These are phyloP conservation scores for Pogoniulus pusillus DNA, from an alignment of 2,797 vertebrate species.

Conservation along the genomic window DNA sequence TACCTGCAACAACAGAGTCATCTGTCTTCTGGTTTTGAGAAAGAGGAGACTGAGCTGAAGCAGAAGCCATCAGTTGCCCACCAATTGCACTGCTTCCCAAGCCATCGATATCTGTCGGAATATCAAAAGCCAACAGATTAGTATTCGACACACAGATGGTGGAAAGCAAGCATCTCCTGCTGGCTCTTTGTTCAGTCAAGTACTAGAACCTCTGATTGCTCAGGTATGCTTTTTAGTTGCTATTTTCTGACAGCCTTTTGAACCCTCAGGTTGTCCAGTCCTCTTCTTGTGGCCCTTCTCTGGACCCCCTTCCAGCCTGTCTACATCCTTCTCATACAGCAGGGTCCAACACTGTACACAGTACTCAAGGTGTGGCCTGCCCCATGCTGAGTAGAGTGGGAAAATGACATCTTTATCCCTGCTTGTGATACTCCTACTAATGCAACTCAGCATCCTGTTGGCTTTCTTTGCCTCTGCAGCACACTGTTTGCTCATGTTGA, in stretches of 20 bases:
- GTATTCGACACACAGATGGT: neutral
- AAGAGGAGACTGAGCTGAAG: constrained; percentile 83
- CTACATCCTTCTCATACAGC: too few species aligned
- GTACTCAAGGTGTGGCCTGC: too few species aligned
- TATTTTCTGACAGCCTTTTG: neutral
- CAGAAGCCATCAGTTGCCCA: constrained; percentile 89
- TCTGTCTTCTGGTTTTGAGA: constrained; percentile 77
- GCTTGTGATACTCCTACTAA: too few species aligned
- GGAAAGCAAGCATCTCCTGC: neutral
- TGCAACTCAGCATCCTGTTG: too few species aligned
- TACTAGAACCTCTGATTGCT: neutral
- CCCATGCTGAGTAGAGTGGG: too few species aligned
- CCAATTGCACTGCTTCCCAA: constrained; percentile 94
- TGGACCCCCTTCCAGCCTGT: too few species aligned
- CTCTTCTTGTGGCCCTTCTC: too few species aligned
- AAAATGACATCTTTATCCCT: too few species aligned
- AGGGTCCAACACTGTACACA: too few species aligned
- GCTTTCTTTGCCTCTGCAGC: too few species aligned
- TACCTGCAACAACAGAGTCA: constrained; percentile 89
- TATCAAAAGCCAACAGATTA: neutral
- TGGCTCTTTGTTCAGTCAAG: neutral
- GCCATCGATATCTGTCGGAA: constrained; percentile 89
- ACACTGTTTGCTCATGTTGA: too few species aligned
- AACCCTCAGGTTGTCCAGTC: neutral
- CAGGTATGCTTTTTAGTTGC: neutral